phyloP scores from a whole-genome alignment of 2,113 vertebrate species.

The Prolemur simus region DNA sequence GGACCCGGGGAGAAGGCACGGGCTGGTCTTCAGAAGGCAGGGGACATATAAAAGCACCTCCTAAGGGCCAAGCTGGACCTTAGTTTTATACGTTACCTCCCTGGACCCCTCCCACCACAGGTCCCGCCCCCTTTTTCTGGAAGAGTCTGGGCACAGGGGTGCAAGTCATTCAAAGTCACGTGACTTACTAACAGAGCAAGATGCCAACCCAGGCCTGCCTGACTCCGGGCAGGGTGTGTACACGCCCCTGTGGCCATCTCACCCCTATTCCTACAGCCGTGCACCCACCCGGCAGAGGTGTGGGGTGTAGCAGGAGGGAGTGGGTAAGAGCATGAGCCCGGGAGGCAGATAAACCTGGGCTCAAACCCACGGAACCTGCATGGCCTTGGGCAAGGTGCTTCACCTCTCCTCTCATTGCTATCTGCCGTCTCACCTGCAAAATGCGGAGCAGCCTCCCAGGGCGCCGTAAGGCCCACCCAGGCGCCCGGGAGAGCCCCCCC shows the following conservation, averaged over 20 bases:
- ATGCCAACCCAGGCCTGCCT: neutral
- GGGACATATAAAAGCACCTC: neutral
- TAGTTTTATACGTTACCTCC: neutral
- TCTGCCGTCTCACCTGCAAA: neutral
- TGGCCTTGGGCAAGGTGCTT: neutral
- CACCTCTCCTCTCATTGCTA: neutral
- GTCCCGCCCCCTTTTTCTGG: neutral
- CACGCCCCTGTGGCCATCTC: neutral
- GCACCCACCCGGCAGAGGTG: neutral
- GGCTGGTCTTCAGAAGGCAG: neutral
- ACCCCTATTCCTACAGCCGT: neutral
- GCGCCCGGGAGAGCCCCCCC: neutral
- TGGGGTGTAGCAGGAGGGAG: neutral
- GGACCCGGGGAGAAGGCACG: neutral
- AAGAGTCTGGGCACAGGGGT: neutral
- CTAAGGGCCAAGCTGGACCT: neutral
- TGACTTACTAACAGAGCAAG: neutral
- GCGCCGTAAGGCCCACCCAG: neutral
- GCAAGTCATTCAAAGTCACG: neutral
- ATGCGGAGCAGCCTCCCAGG: neutral
- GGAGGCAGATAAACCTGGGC: neutral
- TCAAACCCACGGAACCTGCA: neutral
- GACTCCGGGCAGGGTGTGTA: neutral
- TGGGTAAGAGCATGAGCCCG: neutral
- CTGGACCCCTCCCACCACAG: neutral